Conservation (phyloP, 2,888 invertebrate species). For the Ectemnius continuus region DNA sequence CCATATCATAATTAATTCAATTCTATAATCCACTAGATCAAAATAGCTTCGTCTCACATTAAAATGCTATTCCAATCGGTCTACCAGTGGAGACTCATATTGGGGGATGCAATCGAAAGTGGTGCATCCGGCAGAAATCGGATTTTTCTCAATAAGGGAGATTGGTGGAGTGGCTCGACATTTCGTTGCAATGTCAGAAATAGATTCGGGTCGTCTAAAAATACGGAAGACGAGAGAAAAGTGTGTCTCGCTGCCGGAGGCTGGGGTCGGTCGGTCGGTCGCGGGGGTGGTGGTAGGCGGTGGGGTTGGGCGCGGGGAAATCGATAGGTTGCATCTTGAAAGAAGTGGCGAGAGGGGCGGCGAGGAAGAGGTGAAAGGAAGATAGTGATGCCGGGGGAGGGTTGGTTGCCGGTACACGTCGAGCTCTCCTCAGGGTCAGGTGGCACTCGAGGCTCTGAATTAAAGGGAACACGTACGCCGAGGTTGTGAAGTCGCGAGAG, state of each 20-base stretch:
- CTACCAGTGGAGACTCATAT: too few species aligned
- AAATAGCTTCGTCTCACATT: too few species aligned
- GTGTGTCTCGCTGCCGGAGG: constrained; percentile 1
- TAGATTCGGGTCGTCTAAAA: background rate
- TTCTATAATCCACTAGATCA: too few species aligned
- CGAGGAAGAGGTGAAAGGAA: background rate
- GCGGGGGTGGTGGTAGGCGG: background rate
- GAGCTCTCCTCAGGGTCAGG: constrained; percentile 7
- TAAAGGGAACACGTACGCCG: background rate
- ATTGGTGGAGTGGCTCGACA: background rate
- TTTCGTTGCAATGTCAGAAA: background rate
- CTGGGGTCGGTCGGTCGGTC: too few species aligned
- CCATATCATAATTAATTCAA: too few species aligned
- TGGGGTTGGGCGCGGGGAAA: background rate
- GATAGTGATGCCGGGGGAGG: too few species aligned
- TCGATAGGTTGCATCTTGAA: constrained; percentile 8
- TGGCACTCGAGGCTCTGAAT: constrained; percentile 9
- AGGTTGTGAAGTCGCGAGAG: too few species aligned
- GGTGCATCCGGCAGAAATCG: too few species aligned
- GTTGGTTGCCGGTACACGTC: too few species aligned
- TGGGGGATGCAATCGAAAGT: too few species aligned
- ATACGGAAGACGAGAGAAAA: background rate
- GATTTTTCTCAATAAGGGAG: background rate
- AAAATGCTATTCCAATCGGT: too few species aligned
- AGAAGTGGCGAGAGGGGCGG: background rate